Evolutionary conservation across 2,888 invertebrate genomes (phyloP).

Genomic region (Patella depressa): DNA sequence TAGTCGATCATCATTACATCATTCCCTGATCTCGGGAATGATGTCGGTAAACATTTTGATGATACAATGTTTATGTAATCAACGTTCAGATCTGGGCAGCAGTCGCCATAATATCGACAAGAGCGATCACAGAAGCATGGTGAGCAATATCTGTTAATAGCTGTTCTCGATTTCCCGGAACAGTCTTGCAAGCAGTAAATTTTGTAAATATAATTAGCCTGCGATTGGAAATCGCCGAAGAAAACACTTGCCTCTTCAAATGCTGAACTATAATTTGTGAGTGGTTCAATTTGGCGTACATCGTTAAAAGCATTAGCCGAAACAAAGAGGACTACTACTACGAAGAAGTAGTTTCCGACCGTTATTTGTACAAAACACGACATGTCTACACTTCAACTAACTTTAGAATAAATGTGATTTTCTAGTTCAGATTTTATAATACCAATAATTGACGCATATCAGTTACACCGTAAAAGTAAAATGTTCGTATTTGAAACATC

Average conservation of each 20-base stretch:
- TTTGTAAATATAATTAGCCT: neutral
- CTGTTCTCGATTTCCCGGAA: neutral
- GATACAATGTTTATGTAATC: neutral
- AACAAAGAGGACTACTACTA: no score
- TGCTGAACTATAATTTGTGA: neutral
- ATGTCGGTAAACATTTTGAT: neutral
- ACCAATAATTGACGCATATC: no score
- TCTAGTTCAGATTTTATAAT: no score
- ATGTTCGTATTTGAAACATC: no score
- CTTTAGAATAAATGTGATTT: no score
- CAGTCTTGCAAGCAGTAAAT: neutral
- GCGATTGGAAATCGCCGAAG: neutral
- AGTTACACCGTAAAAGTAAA: no score
- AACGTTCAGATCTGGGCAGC: slow-evolving; percentile 11
- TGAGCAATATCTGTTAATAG: neutral
- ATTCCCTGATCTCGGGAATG: neutral
- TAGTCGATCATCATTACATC: neutral
- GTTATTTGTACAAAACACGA: no score
- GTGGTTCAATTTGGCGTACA: no score
- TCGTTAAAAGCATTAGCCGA: no score
- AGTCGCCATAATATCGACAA: slow-evolving; percentile 11
- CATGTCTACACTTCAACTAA: no score
- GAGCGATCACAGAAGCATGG: slow-evolving; percentile 3
- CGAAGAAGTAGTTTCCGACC: no score
- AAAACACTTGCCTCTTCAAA: neutral